phyloP scores from a whole-genome alignment of 2,888 invertebrate species.

The Ephialtes manifestator region DNA sequence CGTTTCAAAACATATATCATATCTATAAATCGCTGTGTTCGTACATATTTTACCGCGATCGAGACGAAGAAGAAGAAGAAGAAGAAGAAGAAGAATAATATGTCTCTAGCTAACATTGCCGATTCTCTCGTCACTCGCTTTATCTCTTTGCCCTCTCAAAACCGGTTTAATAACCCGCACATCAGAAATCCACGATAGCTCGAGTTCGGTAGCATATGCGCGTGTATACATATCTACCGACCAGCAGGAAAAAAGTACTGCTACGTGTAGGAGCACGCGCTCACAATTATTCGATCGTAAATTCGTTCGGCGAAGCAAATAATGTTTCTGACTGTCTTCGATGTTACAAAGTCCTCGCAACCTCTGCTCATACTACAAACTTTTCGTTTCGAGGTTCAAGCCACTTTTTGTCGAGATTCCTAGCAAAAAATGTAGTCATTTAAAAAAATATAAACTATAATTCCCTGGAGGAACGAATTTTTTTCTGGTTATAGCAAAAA shows the following conservation, averaged over 20 bases:
- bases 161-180: constrained; percentile 67
- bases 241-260: constrained; percentile 40
- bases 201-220: constrained; percentile 62
- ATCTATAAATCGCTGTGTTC: background rate
- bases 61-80: constrained; percentile 8
- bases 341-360: background rate
- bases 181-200: constrained; percentile 57
- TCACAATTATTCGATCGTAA: constrained; percentile 78
- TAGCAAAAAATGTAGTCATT: no score
- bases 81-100: constrained; percentile 16
- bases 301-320: constrained; percentile 71
- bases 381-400: background rate
- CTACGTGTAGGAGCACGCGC: constrained; percentile 58
- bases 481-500: no score
- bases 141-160: constrained; percentile 39
- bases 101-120: constrained; percentile 51
- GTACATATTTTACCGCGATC: constrained; percentile 31
- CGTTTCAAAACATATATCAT: background rate
- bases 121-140: constrained; percentile 51
- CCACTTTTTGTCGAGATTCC: background rate
- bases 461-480: no score
- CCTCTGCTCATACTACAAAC: background rate
- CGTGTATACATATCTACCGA: background rate
- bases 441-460: no score
- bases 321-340: background rate